Evolutionary conservation across 2,113 vertebrate species (phyloP), one percentile per base, ranked within the genome.

Genomic region (Alligator sinensis): DNA sequence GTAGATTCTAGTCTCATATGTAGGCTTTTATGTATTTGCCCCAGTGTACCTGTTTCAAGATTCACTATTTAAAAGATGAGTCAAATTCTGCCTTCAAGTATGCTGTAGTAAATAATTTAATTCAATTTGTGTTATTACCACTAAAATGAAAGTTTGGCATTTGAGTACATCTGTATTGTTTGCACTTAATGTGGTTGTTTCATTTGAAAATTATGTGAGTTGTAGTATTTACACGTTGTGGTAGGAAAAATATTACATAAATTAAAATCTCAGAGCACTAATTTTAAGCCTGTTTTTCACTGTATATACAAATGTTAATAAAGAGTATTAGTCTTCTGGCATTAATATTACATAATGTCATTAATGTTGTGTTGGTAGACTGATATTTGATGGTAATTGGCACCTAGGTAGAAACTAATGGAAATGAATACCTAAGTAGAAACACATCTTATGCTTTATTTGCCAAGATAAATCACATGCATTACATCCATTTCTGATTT

Each of bases 371-470:
- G 61, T 77, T 62, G 61, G 2, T 34, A 75, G 25, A 34, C 3
- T 59, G 16, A n/a, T 68, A 25, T 92, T 87, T 82, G 3, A 28
- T 57, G 5, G 5, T 22, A 93, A 64, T 34, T 86, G 24, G 8
- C 17, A 80, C 5, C 11, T 72, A 81, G 38, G 38, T 38, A 38
- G 38, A 38, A 38, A 38, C 7, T 38, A 38, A 38, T 38, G 6
- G 38, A 38, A 38, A 87, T n/a, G 80, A 72, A 82, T 38, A 87
- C 30, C 3, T 61, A 83, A 22, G 22, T 18, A 92, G 59, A 85
- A 93, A 91, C 63, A 4, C 85, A 76, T 9, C 59, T 80, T 55
- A 58, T 87, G 34, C 84, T 92, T 60, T 85, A 81, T 93, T 93
- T 95, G 54, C 13, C 61, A 77, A 75, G n/a, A 1, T 3, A 62